phyloP scores from a whole-genome alignment of 2,797 vertebrate species.

The Echeneis naucrates region DNA sequence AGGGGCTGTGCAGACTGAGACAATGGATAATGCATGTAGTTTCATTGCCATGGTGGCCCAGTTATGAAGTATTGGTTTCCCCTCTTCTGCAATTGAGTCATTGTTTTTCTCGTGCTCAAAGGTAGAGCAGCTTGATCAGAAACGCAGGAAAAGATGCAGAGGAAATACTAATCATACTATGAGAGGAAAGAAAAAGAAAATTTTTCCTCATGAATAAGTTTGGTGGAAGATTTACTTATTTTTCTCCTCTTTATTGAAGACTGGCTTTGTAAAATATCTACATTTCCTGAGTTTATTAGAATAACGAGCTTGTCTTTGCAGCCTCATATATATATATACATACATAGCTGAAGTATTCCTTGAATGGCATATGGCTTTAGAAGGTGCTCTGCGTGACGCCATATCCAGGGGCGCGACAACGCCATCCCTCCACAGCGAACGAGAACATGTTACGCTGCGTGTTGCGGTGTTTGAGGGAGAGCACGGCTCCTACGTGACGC shows the following conservation, averaged over 20 bases:
- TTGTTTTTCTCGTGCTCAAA: slow-evolving; percentile 43
- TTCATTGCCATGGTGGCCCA: slow-evolving; percentile 62
- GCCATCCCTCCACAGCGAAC: slow-evolving; percentile 57
- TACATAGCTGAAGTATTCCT: slow-evolving; percentile 35
- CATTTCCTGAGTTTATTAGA: slow-evolving; percentile 15
- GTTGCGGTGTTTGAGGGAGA: slow-evolving; percentile 52
- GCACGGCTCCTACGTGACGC: slow-evolving; percentile 36
- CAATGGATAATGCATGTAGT: slow-evolving; percentile 68
- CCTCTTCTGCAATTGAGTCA: slow-evolving; percentile 45
- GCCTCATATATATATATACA: no score
- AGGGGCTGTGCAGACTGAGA: slow-evolving; percentile 54
- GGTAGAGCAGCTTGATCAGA: slow-evolving; percentile 60
- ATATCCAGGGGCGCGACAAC: slow-evolving; percentile 57
- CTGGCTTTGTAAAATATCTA: slow-evolving; percentile 1
- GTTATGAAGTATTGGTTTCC: slow-evolving; percentile 54
- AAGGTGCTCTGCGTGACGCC: slow-evolving; percentile 54
- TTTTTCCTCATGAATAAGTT: slow-evolving; percentile 19
- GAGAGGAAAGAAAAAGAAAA: neutral
- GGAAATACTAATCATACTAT: slow-evolving; percentile 35
- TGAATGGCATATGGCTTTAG: slow-evolving; percentile 59
- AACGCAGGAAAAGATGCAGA: slow-evolving; percentile 50
- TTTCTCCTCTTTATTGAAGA: slow-evolving; percentile 1
- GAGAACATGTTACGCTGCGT: slow-evolving; percentile 41
- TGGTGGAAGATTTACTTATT: slow-evolving; percentile 4
- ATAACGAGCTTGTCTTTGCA: slow-evolving; percentile 27